Evolutionary conservation across 2,113 vertebrate species (phyloP), one percentile per base, ranked within the genome.

Genomic region (Leucopsar rothschildi): DNA sequence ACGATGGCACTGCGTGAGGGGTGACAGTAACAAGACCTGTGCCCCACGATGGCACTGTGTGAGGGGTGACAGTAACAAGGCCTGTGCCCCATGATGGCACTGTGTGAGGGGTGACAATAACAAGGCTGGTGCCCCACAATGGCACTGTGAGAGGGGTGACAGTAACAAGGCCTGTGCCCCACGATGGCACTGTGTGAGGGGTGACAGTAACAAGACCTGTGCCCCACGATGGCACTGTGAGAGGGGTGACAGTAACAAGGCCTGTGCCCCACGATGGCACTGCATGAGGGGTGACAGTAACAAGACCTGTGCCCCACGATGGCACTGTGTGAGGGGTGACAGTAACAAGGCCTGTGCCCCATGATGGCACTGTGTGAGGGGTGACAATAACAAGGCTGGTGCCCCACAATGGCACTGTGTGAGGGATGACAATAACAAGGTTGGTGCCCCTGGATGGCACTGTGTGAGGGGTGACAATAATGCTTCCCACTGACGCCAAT

Each of bases 291-390:
- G 40, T 80, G 91, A 92, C 92, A 86, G 49, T 75, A 55, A 39
- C 22, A 10, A 8, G 24, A 5, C 8, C 7, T 0, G 1, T 23
- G 35, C 11, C 28, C 35, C 15, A 84, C 6, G 1, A n/a, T 53
- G 89, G 81, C 72, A n/a, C 89, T 29, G 27, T 0, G 6, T 27
- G 65, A 82, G n/a, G 8, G 35, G 37, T 85, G 91, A 93, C 94
- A 88, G 57, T 80, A 57, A 39, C 31, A 7, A 45, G 76, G 59
- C 29, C 45, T 0, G 0, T 70, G 20, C 47, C 35, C 89, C 77
- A 87, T 89, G 10, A n/a, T n/a, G n/a, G n/a, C n/a, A n/a, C 89
- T 29, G 27, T 0, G 6, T 27, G 65, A 82, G n/a, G 8, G 35
- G 37, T 85, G 91, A 93, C 94, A 88, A 57, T 80, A 57, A 39